Percentiles rank a stretch among this genome's conserved stretches.
Conservation (phyloP, 2,797 vertebrate species). For the Pyrocephalus nanus region DNA sequence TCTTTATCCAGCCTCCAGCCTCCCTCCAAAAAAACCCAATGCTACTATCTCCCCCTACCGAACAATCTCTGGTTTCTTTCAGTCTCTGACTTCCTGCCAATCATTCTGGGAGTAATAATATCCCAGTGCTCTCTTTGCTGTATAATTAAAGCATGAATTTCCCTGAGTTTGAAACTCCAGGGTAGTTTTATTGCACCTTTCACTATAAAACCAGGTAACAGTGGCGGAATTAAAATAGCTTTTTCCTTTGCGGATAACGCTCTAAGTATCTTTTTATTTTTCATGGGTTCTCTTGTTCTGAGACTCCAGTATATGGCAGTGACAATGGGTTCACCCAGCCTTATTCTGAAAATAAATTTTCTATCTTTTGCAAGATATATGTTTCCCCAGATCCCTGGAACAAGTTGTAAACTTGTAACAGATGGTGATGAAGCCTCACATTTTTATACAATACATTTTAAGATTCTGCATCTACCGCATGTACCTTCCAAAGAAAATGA, state of each 20-base stretch:
- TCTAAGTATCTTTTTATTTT: slow-evolving; percentile 54
- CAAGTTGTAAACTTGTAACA: slow-evolving; percentile 79
- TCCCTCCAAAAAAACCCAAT: slow-evolving; percentile 45
- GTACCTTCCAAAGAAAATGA: slow-evolving; percentile 76
- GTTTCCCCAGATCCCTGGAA: slow-evolving; percentile 76
- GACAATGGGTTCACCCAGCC: slow-evolving; percentile 71
- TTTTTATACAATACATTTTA: slow-evolving; percentile 77
- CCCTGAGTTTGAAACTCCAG: slow-evolving; percentile 72
- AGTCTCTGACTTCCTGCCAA: slow-evolving; percentile 62
- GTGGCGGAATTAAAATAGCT: slow-evolving; percentile 70
- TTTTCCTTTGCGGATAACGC: slow-evolving; percentile 63
- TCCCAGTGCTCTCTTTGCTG: slow-evolving; percentile 68
- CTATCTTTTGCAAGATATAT: slow-evolving; percentile 78
- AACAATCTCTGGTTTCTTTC: slow-evolving; percentile 55
- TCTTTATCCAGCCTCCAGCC: slow-evolving; percentile 20
- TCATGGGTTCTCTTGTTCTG: slow-evolving; percentile 68
- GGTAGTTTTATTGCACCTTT: slow-evolving; percentile 74
- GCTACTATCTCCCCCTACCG: slow-evolving; percentile 61
- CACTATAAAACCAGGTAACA: slow-evolving; percentile 76
- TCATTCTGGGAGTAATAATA: slow-evolving; percentile 71
- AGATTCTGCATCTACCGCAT: slow-evolving; percentile 72
- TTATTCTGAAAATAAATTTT: slow-evolving; percentile 75
- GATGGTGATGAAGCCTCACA: slow-evolving; percentile 77
- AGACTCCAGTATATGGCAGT: slow-evolving; percentile 53
- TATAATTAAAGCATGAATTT: slow-evolving; percentile 78